Base-by-base conservation (phyloP, 37 sponge, comb jelly and placozoan species). In the Lycopodina hypogea region DNA sequence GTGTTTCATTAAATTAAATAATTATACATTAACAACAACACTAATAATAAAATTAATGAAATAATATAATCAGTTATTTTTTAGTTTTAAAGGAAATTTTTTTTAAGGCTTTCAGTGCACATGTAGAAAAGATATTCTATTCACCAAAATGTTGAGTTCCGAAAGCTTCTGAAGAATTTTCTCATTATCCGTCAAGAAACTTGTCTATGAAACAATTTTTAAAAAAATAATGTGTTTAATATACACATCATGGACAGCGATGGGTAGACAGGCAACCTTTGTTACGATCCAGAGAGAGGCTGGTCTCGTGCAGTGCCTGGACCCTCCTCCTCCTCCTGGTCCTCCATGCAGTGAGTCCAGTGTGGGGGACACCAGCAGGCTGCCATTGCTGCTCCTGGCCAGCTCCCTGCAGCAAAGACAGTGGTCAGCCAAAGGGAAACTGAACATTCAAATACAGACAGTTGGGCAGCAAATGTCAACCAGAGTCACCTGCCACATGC, bases 391-490 rank as follows among this genome's bases (percentile, higher is more conserved):
- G 14, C 29, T 28, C 26, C 82, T 38, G 29, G 73, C 74, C 52
- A 81, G 52, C 39, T 73, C 82, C 64, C 82, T 81, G n/a, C 18
- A 71, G 18, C 26, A 14, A 60, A 58, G 24, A 71, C 6, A n/a
- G n/a, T n/a, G n/a, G n/a, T n/a, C n/a, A n/a, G n/a, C n/a, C n/a
- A n/a, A n/a, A n/a, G n/a, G n/a, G n/a, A n/a, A n/a, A n/a, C n/a
- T n/a, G n/a, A n/a, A n/a, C n/a, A n/a, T n/a, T n/a, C n/a, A n/a
- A n/a, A n/a, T n/a, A n/a, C n/a, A n/a, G n/a, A n/a, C n/a, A n/a
- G n/a, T n/a, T n/a, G n/a, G n/a, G n/a, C n/a, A n/a, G n/a, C n/a
- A n/a, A n/a, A n/a, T n/a, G n/a, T n/a, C n/a, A n/a, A n/a, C n/a
- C n/a, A n/a, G n/a, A n/a, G n/a, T n/a, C n/a, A n/a, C n/a, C n/a